These are phyloP conservation scores for Argya squamiceps DNA, from an alignment of 2,797 vertebrate species.

Conservation along the genomic window DNA sequence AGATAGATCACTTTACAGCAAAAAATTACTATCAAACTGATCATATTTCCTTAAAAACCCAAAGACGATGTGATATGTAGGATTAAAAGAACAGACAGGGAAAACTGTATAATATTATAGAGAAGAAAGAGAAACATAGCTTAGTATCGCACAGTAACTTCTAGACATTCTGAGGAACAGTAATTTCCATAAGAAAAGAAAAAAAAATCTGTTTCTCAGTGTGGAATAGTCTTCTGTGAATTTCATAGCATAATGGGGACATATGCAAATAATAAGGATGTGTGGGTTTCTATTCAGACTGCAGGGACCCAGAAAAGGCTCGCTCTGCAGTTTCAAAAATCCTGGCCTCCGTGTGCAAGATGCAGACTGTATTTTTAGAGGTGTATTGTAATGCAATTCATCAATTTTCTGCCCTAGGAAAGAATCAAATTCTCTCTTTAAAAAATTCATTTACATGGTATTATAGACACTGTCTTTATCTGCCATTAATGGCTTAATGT, in stretches of 20 bases:
- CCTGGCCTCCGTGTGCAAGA: not conserved
- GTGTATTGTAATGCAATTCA: not conserved
- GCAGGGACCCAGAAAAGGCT: slow-evolving; percentile 22
- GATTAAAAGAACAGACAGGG: not conserved
- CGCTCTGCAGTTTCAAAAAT: slow-evolving; percentile 5
- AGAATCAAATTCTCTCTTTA: not conserved
- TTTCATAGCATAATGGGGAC: slow-evolving; percentile 32
- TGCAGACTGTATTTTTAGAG: not conserved
- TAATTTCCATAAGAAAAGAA: slow-evolving; percentile 22
- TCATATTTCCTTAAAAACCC: not conserved
- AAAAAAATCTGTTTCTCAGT: not conserved
- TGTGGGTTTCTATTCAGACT: slow-evolving; percentile 32
- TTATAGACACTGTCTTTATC: not conserved
- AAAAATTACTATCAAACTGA: not conserved
- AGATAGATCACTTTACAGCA: not conserved
- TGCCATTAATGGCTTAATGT: not conserved
- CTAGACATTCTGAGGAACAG: not conserved
- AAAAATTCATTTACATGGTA: not conserved
- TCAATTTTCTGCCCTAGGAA: not conserved
- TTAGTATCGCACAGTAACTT: not conserved
- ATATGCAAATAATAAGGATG: slow-evolving; percentile 48
- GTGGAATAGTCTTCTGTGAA: slow-evolving; percentile 19
- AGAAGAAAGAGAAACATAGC: not conserved
- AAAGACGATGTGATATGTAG: not conserved
- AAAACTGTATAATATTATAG: not conserved